A percentile compares a stretch with the other conserved stretches of the same genome.
phyloP scores from a whole-genome alignment of 2,888 invertebrate species.

The Trissolcus brochymenae region DNA sequence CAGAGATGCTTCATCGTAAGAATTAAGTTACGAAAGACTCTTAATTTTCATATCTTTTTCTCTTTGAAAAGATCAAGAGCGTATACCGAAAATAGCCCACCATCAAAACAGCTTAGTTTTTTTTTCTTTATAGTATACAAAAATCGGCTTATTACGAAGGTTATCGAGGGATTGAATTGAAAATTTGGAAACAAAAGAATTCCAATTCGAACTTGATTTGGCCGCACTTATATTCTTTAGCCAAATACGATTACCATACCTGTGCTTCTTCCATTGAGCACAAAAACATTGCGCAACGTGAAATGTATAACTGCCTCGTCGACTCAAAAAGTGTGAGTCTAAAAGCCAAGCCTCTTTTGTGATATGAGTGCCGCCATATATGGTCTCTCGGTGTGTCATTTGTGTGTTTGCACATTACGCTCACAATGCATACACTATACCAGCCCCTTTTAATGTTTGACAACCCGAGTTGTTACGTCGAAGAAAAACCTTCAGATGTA shows the following conservation, averaged over 20 bases:
- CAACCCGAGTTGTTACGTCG: constrained; percentile 25
- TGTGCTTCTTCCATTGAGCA: constrained; percentile 32
- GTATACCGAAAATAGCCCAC: constrained; percentile 8
- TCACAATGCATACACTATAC: constrained; percentile 23
- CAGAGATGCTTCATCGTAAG: constrained; percentile 55
- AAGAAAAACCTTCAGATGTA: constrained; percentile 9
- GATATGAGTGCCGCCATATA: constrained; percentile 52
- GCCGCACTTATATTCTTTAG: constrained; percentile 27
- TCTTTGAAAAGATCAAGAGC: constrained; percentile 57
- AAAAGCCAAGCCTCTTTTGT: constrained; percentile 40
- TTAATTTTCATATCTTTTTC: constrained; percentile 66
- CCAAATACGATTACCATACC: constrained; percentile 36
- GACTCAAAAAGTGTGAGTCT: constrained; percentile 35
- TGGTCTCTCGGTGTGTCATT: constrained; percentile 34
- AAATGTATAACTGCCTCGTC: constrained; percentile 33
- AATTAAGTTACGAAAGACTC: constrained; percentile 60
- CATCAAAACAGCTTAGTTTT: too few relatives aligned
- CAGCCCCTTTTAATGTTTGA: constrained; percentile 34
- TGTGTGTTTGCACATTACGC: constrained; percentile 45
- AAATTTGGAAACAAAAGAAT: constrained; percentile 10
- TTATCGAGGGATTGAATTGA: too few relatives aligned
- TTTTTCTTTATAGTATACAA: too few relatives aligned
- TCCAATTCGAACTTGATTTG: constrained; percentile 23
- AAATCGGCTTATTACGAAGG: background rate
- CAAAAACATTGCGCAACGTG: constrained; percentile 50